Evolutionary conservation across 2,888 invertebrate genomes (phyloP).

Genomic region (Campaea margaritaria): DNA sequence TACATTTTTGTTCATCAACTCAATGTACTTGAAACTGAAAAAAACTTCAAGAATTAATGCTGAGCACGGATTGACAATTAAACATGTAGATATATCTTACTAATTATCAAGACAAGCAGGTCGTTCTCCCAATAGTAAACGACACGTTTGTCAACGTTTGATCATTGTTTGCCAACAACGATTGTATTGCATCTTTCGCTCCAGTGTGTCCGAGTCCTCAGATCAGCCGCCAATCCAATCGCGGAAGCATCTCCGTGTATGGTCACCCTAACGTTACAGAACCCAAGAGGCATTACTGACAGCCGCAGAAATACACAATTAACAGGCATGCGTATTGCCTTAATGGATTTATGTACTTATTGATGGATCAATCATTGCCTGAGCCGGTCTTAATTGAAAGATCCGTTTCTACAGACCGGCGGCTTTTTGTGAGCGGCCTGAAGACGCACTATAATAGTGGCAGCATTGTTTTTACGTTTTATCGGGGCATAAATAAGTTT

Average conservation of each 20-base stretch:
- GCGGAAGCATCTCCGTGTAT: constrained; percentile 34
- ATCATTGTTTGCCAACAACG: no score
- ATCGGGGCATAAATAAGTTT: constrained; percentile 24
- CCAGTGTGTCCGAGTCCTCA: background rate
- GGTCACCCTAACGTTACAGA: constrained; percentile 26
- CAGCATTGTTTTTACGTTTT: constrained; percentile 31
- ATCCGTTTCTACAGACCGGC: constrained; percentile 61
- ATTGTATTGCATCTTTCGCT: no score
- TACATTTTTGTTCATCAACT: no score
- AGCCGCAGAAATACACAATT: constrained; percentile 79
- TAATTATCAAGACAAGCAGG: no score
- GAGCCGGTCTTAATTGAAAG: constrained; percentile 72
- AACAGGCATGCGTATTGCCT: constrained; percentile 74
- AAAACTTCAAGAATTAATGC: no score
- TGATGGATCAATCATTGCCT: constrained; percentile 82
- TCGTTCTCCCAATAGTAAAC: no score
- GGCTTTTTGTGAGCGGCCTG: constrained; percentile 36
- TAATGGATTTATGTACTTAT: constrained; percentile 84
- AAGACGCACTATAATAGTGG: constrained; percentile 7
- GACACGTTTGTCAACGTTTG: no score
- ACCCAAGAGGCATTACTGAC: constrained; percentile 49
- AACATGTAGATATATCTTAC: no score
- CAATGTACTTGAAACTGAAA: no score
- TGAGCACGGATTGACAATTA: no score
- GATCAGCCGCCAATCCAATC: constrained; percentile 5